These are phyloP conservation scores for Lutjanus campechanus DNA, from an alignment of 2,797 vertebrate species.

Conservation along the genomic window DNA sequence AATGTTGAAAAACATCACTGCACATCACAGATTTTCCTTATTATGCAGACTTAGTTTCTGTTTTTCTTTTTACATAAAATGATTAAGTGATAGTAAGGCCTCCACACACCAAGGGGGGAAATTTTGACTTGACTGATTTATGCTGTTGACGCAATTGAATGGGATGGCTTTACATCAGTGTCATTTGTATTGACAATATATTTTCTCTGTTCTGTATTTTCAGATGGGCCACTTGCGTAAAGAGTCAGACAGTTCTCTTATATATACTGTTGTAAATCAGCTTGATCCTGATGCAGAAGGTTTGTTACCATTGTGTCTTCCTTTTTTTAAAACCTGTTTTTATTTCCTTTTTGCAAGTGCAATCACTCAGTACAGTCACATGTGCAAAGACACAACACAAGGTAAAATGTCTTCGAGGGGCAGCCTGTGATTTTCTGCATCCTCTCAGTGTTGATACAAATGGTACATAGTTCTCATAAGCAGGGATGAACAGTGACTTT, in stretches of 20 bases:
- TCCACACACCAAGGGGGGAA: neutral
- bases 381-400: too few species aligned
- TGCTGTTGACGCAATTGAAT: neutral
- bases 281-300: slow-evolving; percentile 94
- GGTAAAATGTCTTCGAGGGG: too few species aligned
- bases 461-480: too few species aligned
- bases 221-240: slow-evolving; percentile 97
- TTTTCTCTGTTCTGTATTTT: slow-evolving; percentile 59
- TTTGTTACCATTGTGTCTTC: slow-evolving; percentile 66
- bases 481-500: too few species aligned
- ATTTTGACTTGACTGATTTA: neutral
- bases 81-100: neutral
- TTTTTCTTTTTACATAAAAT: neutral
- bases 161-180: neutral
- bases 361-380: too few species aligned
- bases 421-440: too few species aligned
- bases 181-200: neutral
- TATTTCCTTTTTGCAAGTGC: too few species aligned
- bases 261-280: slow-evolving; percentile 94
- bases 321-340: slow-evolving; percentile 10
- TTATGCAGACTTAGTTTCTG: too few species aligned
- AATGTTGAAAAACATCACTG: too few species aligned
- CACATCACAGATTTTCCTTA: too few species aligned
- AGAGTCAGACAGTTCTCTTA: slow-evolving; percentile 88
- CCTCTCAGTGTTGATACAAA: too few species aligned